Evolutionary conservation across 30 jellyfish, hydroid and myxozoan species (phyloP).

Genomic region (Aurelia sp.): DNA sequence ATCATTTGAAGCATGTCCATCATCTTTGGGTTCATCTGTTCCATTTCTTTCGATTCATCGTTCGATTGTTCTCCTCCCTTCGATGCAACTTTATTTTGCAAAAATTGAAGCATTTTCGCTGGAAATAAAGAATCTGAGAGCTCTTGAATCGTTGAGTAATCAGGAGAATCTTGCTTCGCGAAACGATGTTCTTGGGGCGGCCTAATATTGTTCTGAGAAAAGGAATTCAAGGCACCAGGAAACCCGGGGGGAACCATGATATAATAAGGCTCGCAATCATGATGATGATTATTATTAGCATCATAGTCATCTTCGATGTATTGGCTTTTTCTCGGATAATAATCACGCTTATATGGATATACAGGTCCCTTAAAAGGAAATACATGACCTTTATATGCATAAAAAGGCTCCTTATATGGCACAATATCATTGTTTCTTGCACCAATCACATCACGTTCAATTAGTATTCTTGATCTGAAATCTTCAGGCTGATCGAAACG

Average conservation of each 20-base stretch:
- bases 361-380: conserved; percentile 9
- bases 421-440: not conserved
- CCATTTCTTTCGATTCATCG: not conserved
- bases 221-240: conserved; percentile 7
- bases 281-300: conserved; percentile 15
- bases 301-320: conserved; percentile 39
- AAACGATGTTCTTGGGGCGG: not conserved
- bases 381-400: conserved; percentile 3
- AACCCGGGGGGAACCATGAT: conserved; percentile 43
- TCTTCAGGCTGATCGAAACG: conserved; percentile 65
- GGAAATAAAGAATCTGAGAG: conserved; percentile 66
- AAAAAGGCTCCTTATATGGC: not conserved
- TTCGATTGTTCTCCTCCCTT: conserved; percentile 14
- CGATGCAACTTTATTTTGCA: conserved; percentile 25
- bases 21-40: conserved; percentile 16
- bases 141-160: conserved; percentile 57
- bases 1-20: conserved; percentile 58
- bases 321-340: conserved; percentile 23
- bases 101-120: conserved; percentile 50
- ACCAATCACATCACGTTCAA: conserved; percentile 58
- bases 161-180: conserved; percentile 40
- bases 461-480: conserved; percentile 37
- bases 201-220: not conserved
- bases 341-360: conserved; percentile 3
- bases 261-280: conserved; percentile 52